phyloP scores from a whole-genome alignment of 2,113 vertebrate species.

The Pseudopipra pipra region DNA sequence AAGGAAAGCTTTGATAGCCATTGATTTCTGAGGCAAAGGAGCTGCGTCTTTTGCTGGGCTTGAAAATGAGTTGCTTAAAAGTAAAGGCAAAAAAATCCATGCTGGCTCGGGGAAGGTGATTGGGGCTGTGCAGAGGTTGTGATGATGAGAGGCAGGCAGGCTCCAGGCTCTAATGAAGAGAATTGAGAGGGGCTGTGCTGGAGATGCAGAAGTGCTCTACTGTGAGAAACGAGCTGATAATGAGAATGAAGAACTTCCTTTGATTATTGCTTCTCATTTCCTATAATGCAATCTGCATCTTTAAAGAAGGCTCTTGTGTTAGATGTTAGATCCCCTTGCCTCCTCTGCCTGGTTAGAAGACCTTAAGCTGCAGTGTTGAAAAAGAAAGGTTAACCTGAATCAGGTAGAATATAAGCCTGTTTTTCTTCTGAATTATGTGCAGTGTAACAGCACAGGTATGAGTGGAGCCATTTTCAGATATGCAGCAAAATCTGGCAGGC shows the following conservation, averaged over 20 bases:
- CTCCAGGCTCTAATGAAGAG: slow-evolving; percentile 6
- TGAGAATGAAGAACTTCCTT: slow-evolving; percentile 49
- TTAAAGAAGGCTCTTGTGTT: background rate
- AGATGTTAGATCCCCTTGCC: background rate
- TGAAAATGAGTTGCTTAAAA: slow-evolving; percentile 14
- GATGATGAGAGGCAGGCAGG: background rate
- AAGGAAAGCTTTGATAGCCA: background rate
- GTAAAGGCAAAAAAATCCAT: background rate
- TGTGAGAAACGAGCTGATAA: slow-evolving; percentile 28
- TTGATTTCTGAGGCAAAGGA: slow-evolving; percentile 13
- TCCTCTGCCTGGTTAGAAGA: background rate
- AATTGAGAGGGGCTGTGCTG: slow-evolving; percentile 38
- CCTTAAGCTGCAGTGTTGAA: background rate
- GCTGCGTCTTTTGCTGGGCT: background rate
- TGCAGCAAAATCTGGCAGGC: background rate
- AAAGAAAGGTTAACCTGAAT: background rate
- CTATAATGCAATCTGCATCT: slow-evolving; percentile 43
- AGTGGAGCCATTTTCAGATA: background rate
- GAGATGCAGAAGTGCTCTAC: background rate
- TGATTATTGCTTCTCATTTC: slow-evolving; percentile 41
- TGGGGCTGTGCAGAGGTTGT: background rate
- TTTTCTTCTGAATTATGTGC: background rate
- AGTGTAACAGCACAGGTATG: background rate
- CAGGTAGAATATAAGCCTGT: background rate
- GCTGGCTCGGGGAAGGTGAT: background rate